phyloP scores from a whole-genome alignment of 2,113 vertebrate species.

The Nerophis lumbriciformis region DNA sequence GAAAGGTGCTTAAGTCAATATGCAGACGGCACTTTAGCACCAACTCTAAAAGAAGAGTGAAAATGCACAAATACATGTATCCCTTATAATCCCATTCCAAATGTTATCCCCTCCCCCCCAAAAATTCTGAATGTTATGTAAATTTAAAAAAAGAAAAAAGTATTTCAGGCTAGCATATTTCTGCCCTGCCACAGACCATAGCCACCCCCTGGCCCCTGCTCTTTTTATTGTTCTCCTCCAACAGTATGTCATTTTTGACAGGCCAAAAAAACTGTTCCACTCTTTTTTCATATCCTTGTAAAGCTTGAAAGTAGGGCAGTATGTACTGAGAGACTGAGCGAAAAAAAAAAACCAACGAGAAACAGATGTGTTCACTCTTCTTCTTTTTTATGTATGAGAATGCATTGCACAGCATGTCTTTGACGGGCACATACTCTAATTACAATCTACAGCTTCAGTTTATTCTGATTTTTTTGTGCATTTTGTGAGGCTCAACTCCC shows the following conservation, averaged over 20 bases:
- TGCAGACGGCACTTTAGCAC: background rate
- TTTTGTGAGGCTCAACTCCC: background rate
- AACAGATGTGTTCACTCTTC: constrained; percentile 3
- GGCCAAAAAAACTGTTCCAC: background rate
- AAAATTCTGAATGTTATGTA: background rate
- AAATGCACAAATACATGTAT: background rate
- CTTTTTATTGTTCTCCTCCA: background rate
- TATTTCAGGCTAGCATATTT: background rate
- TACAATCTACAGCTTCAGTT: background rate
- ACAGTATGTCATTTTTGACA: background rate
- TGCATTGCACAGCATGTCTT: background rate
- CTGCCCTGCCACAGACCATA: background rate
- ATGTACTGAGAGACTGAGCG: background rate
- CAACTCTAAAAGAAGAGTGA: background rate
- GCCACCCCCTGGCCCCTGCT: background rate
- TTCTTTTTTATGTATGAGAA: background rate
- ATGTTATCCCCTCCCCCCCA: background rate
- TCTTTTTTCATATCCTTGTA: background rate
- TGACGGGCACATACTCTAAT: background rate
- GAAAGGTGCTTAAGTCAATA: background rate
- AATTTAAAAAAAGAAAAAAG: background rate
- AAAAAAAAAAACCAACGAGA: background rate
- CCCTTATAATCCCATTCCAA: background rate
- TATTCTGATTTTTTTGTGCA: background rate
- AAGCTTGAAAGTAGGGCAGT: background rate